Evolutionary conservation across 2,888 invertebrate species (phyloP).

Genomic region (Perdita meconis): DNA sequence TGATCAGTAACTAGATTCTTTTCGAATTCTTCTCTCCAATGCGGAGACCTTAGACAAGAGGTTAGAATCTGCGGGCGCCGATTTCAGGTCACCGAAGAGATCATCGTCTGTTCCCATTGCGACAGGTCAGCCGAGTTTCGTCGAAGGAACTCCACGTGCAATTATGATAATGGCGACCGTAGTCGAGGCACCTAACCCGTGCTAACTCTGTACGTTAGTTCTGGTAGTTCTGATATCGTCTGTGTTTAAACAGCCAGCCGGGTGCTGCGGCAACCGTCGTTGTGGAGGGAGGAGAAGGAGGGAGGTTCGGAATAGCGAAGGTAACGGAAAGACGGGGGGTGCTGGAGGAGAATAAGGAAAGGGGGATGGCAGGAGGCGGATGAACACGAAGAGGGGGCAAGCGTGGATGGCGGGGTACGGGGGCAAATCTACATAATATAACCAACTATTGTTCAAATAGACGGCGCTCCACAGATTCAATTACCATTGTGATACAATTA

Average conservation of each 20-base stretch:
- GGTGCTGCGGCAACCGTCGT: conserved; percentile 75
- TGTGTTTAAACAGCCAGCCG: conserved; percentile 84
- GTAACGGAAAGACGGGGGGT: conserved; percentile 59
- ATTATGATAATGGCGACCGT: conserved; percentile 83
- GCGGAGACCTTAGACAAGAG: neutral
- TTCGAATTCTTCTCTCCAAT: neutral
- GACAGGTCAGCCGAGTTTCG: conserved; percentile 73
- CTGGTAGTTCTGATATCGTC: conserved; percentile 83
- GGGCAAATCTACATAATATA: conserved; percentile 84
- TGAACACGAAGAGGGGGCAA: conserved; percentile 65
- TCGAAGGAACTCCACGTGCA: conserved; percentile 75
- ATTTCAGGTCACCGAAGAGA: conserved; percentile 68
- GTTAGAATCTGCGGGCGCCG: conserved; percentile 19
- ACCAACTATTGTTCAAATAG: conserved; percentile 85
- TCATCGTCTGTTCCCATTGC: conserved; percentile 71
- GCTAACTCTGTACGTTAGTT: conserved; percentile 79
- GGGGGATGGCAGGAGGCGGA: conserved; percentile 36
- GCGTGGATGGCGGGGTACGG: conserved; percentile 73
- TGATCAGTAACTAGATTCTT: neutral
- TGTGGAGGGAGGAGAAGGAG: conserved; percentile 41
- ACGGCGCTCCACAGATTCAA: conserved; percentile 84
- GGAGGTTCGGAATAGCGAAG: conserved; percentile 48
- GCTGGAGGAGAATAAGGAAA: conserved; percentile 42
- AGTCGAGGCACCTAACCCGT: conserved; percentile 75
- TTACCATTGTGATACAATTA: conserved; percentile 85